These are phyloP conservation scores for Solenodon paradoxus DNA, from an alignment of 2,113 vertebrate species.

Conservation along the genomic window DNA sequence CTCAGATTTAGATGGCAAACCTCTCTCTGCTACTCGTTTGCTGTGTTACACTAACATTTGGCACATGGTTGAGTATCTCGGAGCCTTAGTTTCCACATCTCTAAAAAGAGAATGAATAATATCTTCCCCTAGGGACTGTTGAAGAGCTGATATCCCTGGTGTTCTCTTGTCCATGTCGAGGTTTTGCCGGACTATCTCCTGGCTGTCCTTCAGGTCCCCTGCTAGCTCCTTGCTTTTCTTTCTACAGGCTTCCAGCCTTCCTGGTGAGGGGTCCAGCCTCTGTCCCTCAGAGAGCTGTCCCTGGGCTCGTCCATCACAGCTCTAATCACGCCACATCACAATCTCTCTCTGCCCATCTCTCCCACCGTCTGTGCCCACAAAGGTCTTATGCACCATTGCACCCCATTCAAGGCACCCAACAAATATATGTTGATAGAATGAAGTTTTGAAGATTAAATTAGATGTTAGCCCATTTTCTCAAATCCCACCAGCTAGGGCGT, in stretches of 20 bases:
- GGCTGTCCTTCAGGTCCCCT: background rate
- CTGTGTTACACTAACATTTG: background rate
- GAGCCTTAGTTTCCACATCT: background rate
- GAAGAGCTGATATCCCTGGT: background rate
- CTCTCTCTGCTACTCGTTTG: background rate
- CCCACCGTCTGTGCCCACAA: background rate
- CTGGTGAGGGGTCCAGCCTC: too few species aligned
- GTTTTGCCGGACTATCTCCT: background rate
- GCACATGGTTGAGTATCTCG: background rate
- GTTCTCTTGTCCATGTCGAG: background rate
- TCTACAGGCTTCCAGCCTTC: background rate
- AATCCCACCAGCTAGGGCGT: background rate
- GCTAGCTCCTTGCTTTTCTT: background rate
- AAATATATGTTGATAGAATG: background rate
- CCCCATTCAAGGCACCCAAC: background rate
- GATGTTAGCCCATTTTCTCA: background rate
- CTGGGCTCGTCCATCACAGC: background rate
- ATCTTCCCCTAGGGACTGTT: background rate
- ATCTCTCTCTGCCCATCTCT: background rate
- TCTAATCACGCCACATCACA: background rate
- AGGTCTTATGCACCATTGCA: background rate
- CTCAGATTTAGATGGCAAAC: background rate
- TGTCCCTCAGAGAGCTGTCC: background rate
- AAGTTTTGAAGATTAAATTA: background rate
- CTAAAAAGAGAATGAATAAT: background rate